Base-by-base conservation (phyloP, 2,797 vertebrate genomes). In the Acrossocheilus wenchowensis region DNA sequence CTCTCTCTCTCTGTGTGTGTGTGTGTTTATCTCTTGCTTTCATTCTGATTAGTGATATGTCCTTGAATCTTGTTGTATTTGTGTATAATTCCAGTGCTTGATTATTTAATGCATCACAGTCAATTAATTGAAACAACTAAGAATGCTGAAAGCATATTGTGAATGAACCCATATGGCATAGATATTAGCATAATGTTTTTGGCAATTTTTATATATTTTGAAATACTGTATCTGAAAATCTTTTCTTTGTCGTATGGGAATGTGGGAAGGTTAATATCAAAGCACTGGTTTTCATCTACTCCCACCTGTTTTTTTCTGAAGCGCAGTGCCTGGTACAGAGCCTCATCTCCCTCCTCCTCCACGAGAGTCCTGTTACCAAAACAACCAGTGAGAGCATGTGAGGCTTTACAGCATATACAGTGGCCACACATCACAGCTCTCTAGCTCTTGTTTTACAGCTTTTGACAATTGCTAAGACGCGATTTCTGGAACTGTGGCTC, bases 321-420 rank as follows among this genome's bases (percentile, higher is more conserved):
- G 79, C 34, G 5, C 84, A 64, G 89, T 85, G 90, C 89, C 90
- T 91, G 90, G 90, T 91, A 91, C 90, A 81, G 82, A 83, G 72
- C 36, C 71, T 88, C 88, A 81, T 89, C 83, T 66, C 14, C 83
- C 71, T 68, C 86, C 85, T 83, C 84, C 82, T 81, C 43, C 30
- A 66, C 50, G 52, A 89, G 75, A 78, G 75, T 19, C 71, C 48
- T 54, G 62, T 66, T 89, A 81, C 86, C 87, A 87, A 86, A 89
- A 88, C 82, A 87, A 69, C 69, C 45, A 79, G 60, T 9, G 39
- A 68, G n/a, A 52, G n/a, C 71, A 89, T 82, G 69, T 57, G 75
- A 45, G 69, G 80, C 48, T 77, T 30, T 57, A 82, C 7, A 54
- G 17, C 72, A 54, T 80, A 34, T 77, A 68, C 43, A 68, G 79